Conservation (phyloP, 2,113 vertebrate genomes). For the Eupsittula cactorum region DNA sequence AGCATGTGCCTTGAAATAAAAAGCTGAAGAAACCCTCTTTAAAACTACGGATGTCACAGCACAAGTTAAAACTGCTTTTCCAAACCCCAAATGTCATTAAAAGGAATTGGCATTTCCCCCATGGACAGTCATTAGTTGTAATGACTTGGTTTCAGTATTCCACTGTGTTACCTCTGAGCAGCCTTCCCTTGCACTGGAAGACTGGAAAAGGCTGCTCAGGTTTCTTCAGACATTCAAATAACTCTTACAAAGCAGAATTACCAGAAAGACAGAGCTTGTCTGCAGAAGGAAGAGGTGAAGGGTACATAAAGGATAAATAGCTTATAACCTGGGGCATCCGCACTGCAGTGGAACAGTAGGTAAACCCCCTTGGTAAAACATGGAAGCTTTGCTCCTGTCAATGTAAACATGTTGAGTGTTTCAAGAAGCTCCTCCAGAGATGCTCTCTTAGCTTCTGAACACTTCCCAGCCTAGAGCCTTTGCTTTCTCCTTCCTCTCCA, state of each 20-base stretch:
- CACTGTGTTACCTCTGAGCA: neutral
- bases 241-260: neutral
- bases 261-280: neutral
- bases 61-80: constrained; percentile 41
- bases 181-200: neutral
- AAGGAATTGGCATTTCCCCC: constrained; percentile 9
- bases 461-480: neutral
- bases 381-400: constrained; percentile 44
- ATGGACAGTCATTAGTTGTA: neutral
- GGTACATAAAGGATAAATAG: constrained; percentile 32
- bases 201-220: neutral
- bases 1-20: constrained; percentile 35
- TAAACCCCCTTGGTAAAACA: constrained; percentile 13
- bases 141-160: neutral
- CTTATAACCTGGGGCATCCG: constrained; percentile 30
- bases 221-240: neutral
- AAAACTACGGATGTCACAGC: neutral
- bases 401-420: constrained; percentile 66
- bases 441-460: neutral
- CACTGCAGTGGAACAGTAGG: constrained; percentile 10
- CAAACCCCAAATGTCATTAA: constrained; percentile 20
- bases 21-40: constrained; percentile 35
- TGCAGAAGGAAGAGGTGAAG: neutral
- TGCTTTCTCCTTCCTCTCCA: neutral
- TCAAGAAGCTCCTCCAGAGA: neutral